Base-by-base conservation (phyloP, 2,888 invertebrate species). In the Athripsodes cinereus region DNA sequence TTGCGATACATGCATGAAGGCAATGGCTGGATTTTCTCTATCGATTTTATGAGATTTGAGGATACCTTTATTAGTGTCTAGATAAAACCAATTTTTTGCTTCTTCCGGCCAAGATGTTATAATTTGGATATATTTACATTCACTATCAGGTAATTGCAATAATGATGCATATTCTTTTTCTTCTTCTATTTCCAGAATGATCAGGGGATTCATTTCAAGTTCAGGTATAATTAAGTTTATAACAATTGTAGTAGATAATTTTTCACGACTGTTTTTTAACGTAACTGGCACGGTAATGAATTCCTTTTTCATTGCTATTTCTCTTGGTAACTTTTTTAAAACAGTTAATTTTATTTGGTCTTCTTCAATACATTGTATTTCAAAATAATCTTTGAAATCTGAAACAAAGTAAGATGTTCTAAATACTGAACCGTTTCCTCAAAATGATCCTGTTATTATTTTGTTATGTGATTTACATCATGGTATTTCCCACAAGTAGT, bases 1-100 rank as follows among this genome's bases (percentile, higher is more conserved):
- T 70, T 80, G 79, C 0, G 79, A 78, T 40, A 74, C 62, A 34
- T 73, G 66, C 78, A 79, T 78, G 58, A 72, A 74, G 2, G 77
- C 77, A 53, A 79, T 76, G 0, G 74, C 71, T 26, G 68, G 66
- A 61, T 79, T 67, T 67, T 80, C 79, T 67, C 79, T 72, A 60
- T 79, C 77, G 22, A 79, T 76, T 11, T 67, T 61, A 48, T 50
- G 65, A 19, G 20, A 22, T 0, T 34, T 50, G 19, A 77, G 76
- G 34, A 76, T 65, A 19, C 58, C 55, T 1, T 76, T 77, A 16
- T 16, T 40, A 11, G 64, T 66, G 22, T 71, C 70, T 0, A 76
- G 73, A 52, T 74, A 75, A 2, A 79, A 62, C 78, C 78, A 79
- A 1, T 67, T 61, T 60, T 75, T 76, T 19, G 26, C 18, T 22